phyloP scores from a whole-genome alignment of 2,113 vertebrate genomes.

The Bubo blakistoni region DNA sequence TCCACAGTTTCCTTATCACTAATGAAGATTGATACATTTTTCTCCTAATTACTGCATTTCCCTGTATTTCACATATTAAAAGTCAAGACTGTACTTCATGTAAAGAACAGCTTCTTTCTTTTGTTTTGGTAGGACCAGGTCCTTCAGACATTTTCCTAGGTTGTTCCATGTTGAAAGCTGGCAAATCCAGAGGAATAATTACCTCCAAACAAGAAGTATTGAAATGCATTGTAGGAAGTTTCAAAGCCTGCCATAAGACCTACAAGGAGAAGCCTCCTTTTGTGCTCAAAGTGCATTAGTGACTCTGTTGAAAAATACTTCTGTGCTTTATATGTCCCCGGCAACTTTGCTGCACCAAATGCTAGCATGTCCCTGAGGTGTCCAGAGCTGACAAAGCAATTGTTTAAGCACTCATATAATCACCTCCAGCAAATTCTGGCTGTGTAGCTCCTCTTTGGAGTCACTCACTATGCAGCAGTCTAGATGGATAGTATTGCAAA shows the following conservation, averaged over 20 bases:
- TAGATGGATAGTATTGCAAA: not conserved
- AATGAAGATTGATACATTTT: not conserved
- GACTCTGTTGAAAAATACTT: not conserved
- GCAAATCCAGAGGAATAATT: not conserved
- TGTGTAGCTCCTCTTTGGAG: not conserved
- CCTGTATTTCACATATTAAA: not conserved
- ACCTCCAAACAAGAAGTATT: not conserved
- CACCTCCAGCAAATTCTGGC: not conserved
- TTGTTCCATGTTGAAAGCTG: not conserved
- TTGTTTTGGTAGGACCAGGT: not conserved
- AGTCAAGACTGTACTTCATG: not conserved
- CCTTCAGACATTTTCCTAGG: not conserved
- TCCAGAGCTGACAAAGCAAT: not conserved
- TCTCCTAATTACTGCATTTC: not conserved
- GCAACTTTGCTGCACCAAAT: not conserved
- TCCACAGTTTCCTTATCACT: not conserved
- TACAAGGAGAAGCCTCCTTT: not conserved
- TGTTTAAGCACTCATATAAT: not conserved
- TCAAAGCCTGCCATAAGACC: not conserved
- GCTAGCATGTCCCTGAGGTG: not conserved
- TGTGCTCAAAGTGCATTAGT: not conserved
- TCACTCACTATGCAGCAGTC: not conserved
- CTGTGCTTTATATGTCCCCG: not conserved
- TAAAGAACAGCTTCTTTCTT: not conserved
- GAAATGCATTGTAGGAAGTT: not conserved